Evolutionary conservation across 2,888 invertebrate genomes (phyloP).

Genomic region (Eilema griseolum): DNA sequence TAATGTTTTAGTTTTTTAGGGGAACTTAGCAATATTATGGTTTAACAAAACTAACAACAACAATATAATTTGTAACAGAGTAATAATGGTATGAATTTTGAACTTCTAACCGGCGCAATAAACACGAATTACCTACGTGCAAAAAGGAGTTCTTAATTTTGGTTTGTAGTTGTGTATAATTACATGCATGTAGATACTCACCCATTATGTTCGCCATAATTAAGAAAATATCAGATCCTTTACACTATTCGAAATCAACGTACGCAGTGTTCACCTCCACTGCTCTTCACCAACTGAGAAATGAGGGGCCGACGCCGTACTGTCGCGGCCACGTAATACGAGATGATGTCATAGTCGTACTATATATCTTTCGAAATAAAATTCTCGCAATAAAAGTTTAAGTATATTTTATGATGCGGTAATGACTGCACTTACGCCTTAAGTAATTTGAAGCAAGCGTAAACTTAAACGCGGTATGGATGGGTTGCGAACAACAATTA

Average conservation of each 20-base stretch:
- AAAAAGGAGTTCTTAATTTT: neutral
- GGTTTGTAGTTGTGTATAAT: constrained; percentile 18
- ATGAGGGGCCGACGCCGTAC: constrained; percentile 52
- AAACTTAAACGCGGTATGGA: neutral
- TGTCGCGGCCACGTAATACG: constrained; percentile 50
- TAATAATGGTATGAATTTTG: neutral
- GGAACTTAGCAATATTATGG: neutral
- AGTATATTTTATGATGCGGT: constrained; percentile 29
- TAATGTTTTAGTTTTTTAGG: constrained; percentile 5
- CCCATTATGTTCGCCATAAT: constrained; percentile 82
- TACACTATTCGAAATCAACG: constrained; percentile 56
- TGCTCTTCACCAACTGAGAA: constrained; percentile 56
- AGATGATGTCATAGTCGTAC: constrained; percentile 65
- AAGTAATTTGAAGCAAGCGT: constrained; percentile 9
- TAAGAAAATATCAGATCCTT: constrained; percentile 54
- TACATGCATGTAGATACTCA: constrained; percentile 58
- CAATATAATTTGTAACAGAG: neutral
- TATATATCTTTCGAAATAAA: constrained; percentile 50
- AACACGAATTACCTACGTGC: neutral
- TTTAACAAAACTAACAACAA: neutral
- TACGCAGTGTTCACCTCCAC: constrained; percentile 57
- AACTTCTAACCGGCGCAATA: neutral
- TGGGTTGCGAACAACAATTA: neutral
- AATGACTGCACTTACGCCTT: constrained; percentile 29
- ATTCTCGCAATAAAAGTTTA: constrained; percentile 43